Evolutionary conservation across 2,113 vertebrate species (phyloP).

Genomic region (Ia io): DNA sequence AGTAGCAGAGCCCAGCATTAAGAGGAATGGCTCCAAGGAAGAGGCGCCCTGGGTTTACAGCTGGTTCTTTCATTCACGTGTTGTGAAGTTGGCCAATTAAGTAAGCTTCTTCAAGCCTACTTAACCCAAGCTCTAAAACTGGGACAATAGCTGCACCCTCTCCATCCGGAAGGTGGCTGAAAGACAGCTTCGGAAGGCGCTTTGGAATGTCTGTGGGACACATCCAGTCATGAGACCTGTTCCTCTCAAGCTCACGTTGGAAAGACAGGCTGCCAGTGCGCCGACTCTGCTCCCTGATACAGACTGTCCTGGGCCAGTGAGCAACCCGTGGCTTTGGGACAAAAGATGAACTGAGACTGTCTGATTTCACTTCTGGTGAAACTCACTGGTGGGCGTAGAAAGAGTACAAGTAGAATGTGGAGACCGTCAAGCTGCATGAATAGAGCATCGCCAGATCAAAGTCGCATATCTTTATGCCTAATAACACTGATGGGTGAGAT

Average conservation of each 20-base stretch:
- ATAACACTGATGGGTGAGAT: not conserved
- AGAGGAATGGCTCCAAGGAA: not conserved
- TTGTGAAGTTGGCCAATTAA: not conserved
- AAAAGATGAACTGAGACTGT: not conserved
- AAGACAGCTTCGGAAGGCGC: not conserved
- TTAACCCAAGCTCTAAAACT: not conserved
- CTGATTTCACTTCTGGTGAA: not conserved
- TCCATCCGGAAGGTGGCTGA: not conserved
- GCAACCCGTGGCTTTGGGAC: fast-evolving
- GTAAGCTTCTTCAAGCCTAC: not conserved
- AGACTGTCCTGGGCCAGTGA: not conserved
- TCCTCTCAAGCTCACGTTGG: not conserved
- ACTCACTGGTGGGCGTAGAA: not conserved
- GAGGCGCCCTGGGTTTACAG: not conserved
- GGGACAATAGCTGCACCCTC: not conserved
- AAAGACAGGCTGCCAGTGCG: not conserved
- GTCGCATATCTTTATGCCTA: not conserved
- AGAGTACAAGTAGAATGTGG: not conserved
- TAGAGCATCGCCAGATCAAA: not conserved
- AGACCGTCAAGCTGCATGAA: not conserved
- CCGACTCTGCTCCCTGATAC: not conserved
- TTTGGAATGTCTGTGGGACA: not conserved
- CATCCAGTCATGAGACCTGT: not conserved
- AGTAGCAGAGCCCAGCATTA: not conserved
- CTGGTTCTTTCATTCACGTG: not conserved